These are phyloP conservation scores for Zygothrica quintamaculata DNA, from an alignment of 2,888 invertebrate species.

Conservation along the genomic window DNA sequence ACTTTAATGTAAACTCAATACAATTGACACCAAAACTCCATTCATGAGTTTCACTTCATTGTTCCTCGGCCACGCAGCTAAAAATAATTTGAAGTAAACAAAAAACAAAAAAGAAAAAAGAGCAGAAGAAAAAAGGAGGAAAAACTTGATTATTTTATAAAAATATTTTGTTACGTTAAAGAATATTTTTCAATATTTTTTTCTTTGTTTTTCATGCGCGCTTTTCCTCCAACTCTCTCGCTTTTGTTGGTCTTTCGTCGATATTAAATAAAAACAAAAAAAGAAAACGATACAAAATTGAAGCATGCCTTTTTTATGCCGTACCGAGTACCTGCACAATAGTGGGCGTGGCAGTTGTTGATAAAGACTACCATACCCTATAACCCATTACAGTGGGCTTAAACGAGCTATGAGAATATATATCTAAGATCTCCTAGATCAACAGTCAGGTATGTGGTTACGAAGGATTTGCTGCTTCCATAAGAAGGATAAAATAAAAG, in stretches of 20 bases:
- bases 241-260: conserved; percentile 58
- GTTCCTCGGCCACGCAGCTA: conserved; percentile 25
- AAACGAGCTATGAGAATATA: no score
- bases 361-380: not conserved
- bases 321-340: conserved; percentile 39
- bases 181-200: conserved; percentile 60
- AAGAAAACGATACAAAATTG: conserved; percentile 61
- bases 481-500: no score
- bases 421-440: no score
- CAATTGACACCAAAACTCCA: conserved; percentile 22
- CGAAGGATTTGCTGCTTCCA: no score
- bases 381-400: no score
- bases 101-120: conserved; percentile 58
- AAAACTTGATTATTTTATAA: conserved; percentile 76
- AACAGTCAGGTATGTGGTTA: no score
- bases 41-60: conserved; percentile 1
- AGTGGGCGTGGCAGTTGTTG: conserved; percentile 25
- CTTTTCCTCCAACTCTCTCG: conserved; percentile 11
- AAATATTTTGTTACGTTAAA: conserved; percentile 76
- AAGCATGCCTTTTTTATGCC: conserved; percentile 35
- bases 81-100: conserved; percentile 67
- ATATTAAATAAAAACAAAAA: conserved; percentile 77
- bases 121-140: conserved; percentile 61
- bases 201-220: not conserved
- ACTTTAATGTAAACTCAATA: conserved; percentile 54